phyloP scores from a whole-genome alignment of 1,140 invertebrate species.

The Cyclargus thomasi region DNA sequence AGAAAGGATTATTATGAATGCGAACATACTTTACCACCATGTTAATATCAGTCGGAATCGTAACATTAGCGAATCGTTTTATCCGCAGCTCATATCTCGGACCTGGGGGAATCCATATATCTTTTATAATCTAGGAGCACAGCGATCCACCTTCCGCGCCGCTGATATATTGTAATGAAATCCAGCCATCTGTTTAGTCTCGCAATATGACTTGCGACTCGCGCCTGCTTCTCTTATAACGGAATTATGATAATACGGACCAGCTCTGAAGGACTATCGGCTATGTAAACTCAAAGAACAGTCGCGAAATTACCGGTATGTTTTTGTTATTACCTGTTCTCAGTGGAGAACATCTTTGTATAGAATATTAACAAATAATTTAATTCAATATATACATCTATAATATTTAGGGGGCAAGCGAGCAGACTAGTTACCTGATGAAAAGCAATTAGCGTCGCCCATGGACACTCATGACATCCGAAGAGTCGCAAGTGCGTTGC shows the following conservation, averaged over 20 bases:
- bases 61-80: neutral
- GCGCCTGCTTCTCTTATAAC: conserved; percentile 49
- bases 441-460: too few species aligned
- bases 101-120: conserved; percentile 37
- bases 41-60: neutral
- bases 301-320: neutral
- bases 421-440: too few species aligned
- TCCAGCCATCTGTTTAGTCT: conserved; percentile 65
- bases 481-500: too few species aligned
- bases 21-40: neutral
- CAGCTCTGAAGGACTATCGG: conserved; percentile 15
- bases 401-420: too few species aligned
- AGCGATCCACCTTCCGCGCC: conserved; percentile 56
- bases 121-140: conserved; percentile 55
- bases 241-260: conserved; percentile 48
- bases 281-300: conserved; percentile 4
- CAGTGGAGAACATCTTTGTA: neutral
- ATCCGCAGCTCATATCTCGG: conserved; percentile 24
- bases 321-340: neutral
- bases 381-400: too few species aligned
- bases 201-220: conserved; percentile 56
- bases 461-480: too few species aligned
- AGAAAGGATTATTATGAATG: neutral
- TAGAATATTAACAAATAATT: too few species aligned
- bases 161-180: conserved; percentile 67